Conservation (phyloP, 1,140 invertebrate genomes). For the Chrysopa pallens region DNA sequence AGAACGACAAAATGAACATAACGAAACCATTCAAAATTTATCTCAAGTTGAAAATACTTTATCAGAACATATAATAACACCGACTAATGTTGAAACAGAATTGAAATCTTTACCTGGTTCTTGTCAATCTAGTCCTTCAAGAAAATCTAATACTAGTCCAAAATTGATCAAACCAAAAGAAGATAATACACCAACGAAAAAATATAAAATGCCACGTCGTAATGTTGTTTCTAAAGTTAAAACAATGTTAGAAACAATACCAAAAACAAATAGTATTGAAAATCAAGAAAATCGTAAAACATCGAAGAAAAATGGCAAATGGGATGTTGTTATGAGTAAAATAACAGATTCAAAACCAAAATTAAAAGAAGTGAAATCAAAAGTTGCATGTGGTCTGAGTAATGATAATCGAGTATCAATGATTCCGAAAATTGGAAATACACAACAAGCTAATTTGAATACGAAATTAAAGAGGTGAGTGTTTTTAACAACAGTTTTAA, state of each 20-base stretch:
- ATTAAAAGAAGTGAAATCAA: constrained; percentile 65
- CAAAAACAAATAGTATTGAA: constrained; percentile 19
- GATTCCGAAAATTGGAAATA: background rate
- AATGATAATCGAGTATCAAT: constrained; percentile 4
- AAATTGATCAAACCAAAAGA: constrained; percentile 27
- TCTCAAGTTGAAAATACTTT: background rate
- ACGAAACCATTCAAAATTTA: background rate
- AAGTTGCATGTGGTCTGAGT: constrained; percentile 29
- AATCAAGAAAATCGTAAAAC: constrained; percentile 10
- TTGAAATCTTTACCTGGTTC: constrained; percentile 7
- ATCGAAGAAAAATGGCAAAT: constrained; percentile 29
- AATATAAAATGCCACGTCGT: constrained; percentile 57
- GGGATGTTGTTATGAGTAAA: constrained; percentile 68
- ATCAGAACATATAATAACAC: constrained; percentile 12
- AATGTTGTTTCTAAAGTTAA: constrained; percentile 57
- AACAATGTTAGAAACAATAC: constrained; percentile 36
- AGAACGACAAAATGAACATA: constrained; percentile 4
- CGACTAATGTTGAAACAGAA: constrained; percentile 13
- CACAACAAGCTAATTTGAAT: background rate
- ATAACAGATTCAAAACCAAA: constrained; percentile 47
- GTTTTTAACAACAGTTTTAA: no score
- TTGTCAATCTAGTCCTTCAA: background rate
- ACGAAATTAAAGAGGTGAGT: background rate
- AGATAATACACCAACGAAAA: constrained; percentile 33
- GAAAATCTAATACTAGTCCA: constrained; percentile 10